These are phyloP conservation scores for Amphiduros pacificus DNA, from an alignment of 2,888 invertebrate species.

Conservation along the genomic window DNA sequence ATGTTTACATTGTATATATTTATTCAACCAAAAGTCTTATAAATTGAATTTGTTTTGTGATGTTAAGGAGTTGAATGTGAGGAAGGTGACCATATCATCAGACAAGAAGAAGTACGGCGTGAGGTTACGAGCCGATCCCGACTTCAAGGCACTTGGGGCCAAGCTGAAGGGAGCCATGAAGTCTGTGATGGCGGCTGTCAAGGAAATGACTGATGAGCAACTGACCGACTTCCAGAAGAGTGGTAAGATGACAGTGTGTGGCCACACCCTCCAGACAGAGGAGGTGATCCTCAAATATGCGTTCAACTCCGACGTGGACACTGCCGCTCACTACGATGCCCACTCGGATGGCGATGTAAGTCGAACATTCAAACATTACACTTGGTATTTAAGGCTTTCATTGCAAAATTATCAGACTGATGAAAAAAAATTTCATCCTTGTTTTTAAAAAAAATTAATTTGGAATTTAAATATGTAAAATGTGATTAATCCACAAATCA, in stretches of 20 bases:
- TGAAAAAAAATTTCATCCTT: too few species aligned
- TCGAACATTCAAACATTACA: background rate
- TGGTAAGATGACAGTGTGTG: conserved; percentile 74
- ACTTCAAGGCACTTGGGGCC: conserved; percentile 87
- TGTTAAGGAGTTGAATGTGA: conserved; percentile 83
- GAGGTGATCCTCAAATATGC: conserved; percentile 72
- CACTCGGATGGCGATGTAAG: conserved; percentile 79
- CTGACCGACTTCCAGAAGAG: conserved; percentile 72
- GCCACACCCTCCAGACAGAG: conserved; percentile 68
- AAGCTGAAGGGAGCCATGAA: conserved; percentile 90
- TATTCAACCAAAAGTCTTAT: too few species aligned
- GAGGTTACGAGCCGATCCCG: conserved; percentile 87
- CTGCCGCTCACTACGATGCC: conserved; percentile 71
- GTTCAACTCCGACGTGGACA: conserved; percentile 63
- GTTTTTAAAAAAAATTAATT: too few species aligned
- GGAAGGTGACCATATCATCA: conserved; percentile 78
- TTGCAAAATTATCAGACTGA: too few species aligned
- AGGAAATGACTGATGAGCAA: conserved; percentile 65
- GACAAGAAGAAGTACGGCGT: conserved; percentile 94
- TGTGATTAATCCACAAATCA: too few species aligned
- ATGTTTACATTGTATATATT: too few species aligned
- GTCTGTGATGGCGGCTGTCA: conserved; percentile 79
- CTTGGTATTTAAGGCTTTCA: too few species aligned
- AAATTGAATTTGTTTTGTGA: too few species aligned
- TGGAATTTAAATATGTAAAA: too few species aligned